These are phyloP conservation scores for Caenorhabditis sinica DNA, from an alignment of 2,888 invertebrate species.

Conservation along the genomic window DNA sequence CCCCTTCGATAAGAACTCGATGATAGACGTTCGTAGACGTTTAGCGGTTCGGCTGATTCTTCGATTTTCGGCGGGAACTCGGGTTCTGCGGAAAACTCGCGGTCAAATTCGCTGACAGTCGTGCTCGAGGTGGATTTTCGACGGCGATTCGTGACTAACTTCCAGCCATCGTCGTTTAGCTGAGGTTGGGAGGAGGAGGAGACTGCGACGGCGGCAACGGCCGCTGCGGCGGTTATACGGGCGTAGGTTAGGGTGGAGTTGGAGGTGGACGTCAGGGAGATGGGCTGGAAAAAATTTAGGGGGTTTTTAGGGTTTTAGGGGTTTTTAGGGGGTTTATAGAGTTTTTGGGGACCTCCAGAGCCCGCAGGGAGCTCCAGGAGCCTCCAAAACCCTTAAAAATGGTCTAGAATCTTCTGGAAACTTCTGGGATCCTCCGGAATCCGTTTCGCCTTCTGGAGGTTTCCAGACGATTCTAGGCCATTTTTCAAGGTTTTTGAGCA, in stretches of 20 bases:
- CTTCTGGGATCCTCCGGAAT: too few relatives aligned
- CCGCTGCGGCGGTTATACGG: slow-evolving; percentile 63
- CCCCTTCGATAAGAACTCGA: slow-evolving; percentile 46
- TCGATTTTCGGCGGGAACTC: background rate
- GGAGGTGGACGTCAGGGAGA: background rate
- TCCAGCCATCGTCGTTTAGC: slow-evolving; percentile 69
- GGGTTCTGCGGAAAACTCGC: slow-evolving; percentile 54
- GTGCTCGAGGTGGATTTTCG: slow-evolving; percentile 70
- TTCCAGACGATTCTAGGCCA: too few relatives aligned
- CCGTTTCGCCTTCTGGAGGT: too few relatives aligned
- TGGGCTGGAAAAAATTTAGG: slow-evolving; percentile 13
- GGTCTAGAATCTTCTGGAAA: too few relatives aligned
- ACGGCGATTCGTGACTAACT: slow-evolving; percentile 69
- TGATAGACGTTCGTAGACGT: slow-evolving; percentile 67
- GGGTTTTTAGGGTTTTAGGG: too few relatives aligned
- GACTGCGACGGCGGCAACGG: slow-evolving; percentile 59
- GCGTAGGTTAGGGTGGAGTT: slow-evolving; percentile 49
- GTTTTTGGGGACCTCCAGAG: too few relatives aligned
- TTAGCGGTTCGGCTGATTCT: slow-evolving; percentile 49
- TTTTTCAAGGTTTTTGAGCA: too few relatives aligned
- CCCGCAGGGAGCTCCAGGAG: too few relatives aligned
- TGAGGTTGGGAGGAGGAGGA: slow-evolving; percentile 1
- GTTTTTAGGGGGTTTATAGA: too few relatives aligned
- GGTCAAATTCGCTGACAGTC: slow-evolving; percentile 62
- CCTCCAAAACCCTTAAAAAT: too few relatives aligned